These are phyloP conservation scores for Psophia crepitans DNA, from an alignment of 2,113 vertebrate genomes.

Conservation along the genomic window DNA sequence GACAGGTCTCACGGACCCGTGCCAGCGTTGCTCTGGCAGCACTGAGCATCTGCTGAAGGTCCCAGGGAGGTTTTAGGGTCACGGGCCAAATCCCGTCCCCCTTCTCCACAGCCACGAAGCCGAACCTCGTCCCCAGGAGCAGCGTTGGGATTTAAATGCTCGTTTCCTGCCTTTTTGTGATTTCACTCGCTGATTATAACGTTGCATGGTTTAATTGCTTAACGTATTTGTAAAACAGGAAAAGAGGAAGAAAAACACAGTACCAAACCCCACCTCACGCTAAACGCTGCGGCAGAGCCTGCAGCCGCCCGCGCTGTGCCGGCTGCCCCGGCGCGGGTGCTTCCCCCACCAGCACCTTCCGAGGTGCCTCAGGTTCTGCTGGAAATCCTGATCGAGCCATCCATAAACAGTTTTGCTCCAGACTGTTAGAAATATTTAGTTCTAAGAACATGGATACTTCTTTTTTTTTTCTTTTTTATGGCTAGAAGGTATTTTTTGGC, in stretches of 20 bases:
- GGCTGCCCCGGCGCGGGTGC: background rate
- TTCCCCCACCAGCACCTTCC: background rate
- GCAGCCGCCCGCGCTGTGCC: background rate
- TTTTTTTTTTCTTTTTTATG: background rate
- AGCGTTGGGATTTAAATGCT: background rate
- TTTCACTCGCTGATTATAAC: background rate
- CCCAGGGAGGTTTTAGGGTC: background rate
- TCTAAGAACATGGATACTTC: background rate
- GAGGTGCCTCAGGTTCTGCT: background rate
- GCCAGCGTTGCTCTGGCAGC: background rate
- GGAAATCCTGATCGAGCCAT: background rate
- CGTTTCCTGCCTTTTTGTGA: constrained; percentile 37
- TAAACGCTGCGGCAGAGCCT: background rate
- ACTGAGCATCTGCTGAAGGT: background rate
- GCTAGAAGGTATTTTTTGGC: background rate
- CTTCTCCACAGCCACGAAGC: background rate
- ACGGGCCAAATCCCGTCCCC: background rate
- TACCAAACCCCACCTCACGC: background rate
- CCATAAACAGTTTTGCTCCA: background rate
- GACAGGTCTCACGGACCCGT: background rate
- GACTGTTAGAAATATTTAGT: background rate
- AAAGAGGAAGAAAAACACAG: constrained; percentile 45
- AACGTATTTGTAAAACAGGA: constrained; percentile 9
- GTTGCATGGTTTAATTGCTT: background rate
- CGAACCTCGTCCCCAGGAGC: background rate